phyloP scores from a whole-genome alignment of 2,797 vertebrate genomes.

The Hemitrygon akajei region DNA sequence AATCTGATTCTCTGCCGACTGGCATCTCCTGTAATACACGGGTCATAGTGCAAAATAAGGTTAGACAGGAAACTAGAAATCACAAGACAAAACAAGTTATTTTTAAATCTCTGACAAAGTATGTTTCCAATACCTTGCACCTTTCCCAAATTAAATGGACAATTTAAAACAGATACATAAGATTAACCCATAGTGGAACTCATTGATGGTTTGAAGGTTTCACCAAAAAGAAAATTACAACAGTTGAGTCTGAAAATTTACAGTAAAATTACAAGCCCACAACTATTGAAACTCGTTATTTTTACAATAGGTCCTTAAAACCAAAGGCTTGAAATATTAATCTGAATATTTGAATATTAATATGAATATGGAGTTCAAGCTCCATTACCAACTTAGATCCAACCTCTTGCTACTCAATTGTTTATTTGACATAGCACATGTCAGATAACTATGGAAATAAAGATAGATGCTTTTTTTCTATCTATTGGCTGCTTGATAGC shows the following conservation, averaged over 20 bases:
- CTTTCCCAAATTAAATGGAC: constrained; percentile 23
- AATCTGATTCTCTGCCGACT: constrained; percentile 97
- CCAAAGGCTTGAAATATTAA: background rate
- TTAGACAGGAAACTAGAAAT: background rate
- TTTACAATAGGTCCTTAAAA: background rate
- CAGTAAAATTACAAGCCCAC: background rate
- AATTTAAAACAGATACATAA: constrained; percentile 2
- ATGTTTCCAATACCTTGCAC: constrained; percentile 31
- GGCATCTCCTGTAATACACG: constrained; percentile 76
- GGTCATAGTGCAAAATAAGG: constrained; percentile 40
- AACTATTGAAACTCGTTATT: background rate
- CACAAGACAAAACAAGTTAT: background rate
- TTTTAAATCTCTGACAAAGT: constrained; percentile 14
- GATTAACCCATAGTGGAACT: background rate
- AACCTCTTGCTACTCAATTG: constrained; percentile 2
- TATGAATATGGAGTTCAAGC: background rate
- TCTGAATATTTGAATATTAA: background rate
- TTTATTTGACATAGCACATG: constrained; percentile 26
- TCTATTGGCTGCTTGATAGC: constrained; percentile 16
- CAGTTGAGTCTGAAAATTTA: background rate
- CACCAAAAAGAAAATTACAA: background rate
- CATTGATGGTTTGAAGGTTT: background rate
- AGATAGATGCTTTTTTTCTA: constrained; percentile 10
- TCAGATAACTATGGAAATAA: constrained; percentile 9
- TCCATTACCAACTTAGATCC: background rate